These are phyloP conservation scores for Scaptomyza montana DNA, from an alignment of 1,140 invertebrate genomes.

Conservation along the genomic window DNA sequence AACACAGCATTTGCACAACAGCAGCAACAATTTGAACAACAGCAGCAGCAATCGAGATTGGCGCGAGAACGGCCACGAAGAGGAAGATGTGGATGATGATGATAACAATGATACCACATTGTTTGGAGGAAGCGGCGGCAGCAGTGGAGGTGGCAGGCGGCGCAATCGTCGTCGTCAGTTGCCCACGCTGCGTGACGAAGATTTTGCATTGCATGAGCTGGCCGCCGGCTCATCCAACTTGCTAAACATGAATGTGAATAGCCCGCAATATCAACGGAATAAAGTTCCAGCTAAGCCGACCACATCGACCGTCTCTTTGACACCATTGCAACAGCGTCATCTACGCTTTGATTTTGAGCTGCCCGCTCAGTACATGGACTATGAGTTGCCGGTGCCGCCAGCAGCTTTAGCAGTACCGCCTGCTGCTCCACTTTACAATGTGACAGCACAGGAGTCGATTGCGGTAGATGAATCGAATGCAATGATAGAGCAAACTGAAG, in stretches of 20 bases:
- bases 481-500: slow-evolving; percentile 61
- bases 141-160: slow-evolving; percentile 34
- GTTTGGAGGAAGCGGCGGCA: slow-evolving; percentile 21
- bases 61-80: slow-evolving; percentile 58
- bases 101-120: slow-evolving; percentile 61
- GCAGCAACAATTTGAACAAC: slow-evolving; percentile 65
- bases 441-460: slow-evolving; percentile 37
- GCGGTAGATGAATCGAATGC: slow-evolving; percentile 55
- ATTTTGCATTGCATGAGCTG: slow-evolving; percentile 41
- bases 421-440: slow-evolving; percentile 41
- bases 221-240: slow-evolving; percentile 49
- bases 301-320: slow-evolving; percentile 56
- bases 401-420: slow-evolving; percentile 1
- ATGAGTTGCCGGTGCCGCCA: slow-evolving; percentile 38
- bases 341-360: slow-evolving; percentile 71
- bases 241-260: slow-evolving; percentile 77
- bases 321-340: slow-evolving; percentile 78
- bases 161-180: slow-evolving; percentile 67
- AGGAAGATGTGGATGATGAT: slow-evolving; percentile 68
- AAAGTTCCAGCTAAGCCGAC: slow-evolving; percentile 74
- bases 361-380: slow-evolving; percentile 63
- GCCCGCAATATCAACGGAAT: slow-evolving; percentile 73
- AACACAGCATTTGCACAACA: slow-evolving; percentile 46
- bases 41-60: slow-evolving; percentile 66
- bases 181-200: slow-evolving; percentile 56